A percentile compares a stretch with the other conserved stretches of the same genome.
Conservation (phyloP, 37 sponge, comb jelly and placozoan species). For the Eunapius fragilis region DNA sequence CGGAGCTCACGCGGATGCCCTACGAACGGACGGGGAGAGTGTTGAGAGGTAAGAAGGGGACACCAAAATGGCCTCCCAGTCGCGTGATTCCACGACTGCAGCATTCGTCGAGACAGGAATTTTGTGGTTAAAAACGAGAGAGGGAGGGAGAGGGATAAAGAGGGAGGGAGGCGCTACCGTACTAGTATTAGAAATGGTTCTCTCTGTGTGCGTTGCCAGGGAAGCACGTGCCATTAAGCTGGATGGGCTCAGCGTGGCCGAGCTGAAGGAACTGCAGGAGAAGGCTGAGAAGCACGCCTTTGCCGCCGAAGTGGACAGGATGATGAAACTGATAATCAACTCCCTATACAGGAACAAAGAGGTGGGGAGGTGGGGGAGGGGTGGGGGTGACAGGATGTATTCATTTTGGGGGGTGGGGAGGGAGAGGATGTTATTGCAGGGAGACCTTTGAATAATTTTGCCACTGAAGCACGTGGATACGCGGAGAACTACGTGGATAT, state of each 20-base stretch:
- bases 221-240: slow-evolving; percentile 98
- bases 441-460: too few species aligned
- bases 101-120: too few species aligned
- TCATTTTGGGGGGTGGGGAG: not conserved
- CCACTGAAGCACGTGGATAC: too few species aligned
- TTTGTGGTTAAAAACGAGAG: too few species aligned
- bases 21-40: slow-evolving; percentile 92
- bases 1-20: slow-evolving; percentile 87
- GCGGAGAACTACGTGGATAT: too few species aligned
- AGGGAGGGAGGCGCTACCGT: too few species aligned
- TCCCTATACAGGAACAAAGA: slow-evolving; percentile 98
- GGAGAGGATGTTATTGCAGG: not conserved
- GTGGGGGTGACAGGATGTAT: not conserved
- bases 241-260: slow-evolving; percentile 96
- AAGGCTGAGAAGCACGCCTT: slow-evolving; percentile 91
- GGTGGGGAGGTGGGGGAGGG: slow-evolving; percentile 37
- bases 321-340: slow-evolving; percentile 99
- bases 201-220: too few species aligned
- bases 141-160: too few species aligned
- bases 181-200: too few species aligned
- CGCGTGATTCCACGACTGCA: too few species aligned
- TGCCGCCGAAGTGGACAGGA: slow-evolving; percentile 97
- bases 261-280: slow-evolving; percentile 95
- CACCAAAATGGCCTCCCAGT: too few species aligned
- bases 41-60: slow-evolving; percentile 84